A percentile compares a stretch with the other conserved stretches of the same genome.
Conservation (phyloP, 2,888 invertebrate species). For the Camponotus fellah region DNA sequence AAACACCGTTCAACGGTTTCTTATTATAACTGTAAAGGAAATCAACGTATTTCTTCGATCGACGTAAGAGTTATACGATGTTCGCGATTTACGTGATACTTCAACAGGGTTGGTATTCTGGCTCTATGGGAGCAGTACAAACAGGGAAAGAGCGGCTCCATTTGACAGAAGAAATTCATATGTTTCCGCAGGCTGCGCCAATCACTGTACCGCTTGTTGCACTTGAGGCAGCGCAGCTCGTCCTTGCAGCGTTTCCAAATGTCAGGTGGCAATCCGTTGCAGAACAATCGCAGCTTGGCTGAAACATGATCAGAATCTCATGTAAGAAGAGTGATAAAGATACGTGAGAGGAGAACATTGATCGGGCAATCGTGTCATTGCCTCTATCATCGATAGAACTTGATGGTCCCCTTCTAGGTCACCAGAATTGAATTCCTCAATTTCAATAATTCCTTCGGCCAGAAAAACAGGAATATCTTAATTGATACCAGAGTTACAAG, state of each 20-base stretch:
- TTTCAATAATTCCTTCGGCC: not conserved
- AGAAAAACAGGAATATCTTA: not conserved
- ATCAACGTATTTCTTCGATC: slow-evolving; percentile 17
- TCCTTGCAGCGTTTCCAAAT: slow-evolving; percentile 77
- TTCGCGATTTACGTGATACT: slow-evolving; percentile 78
- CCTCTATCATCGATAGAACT: slow-evolving; percentile 14
- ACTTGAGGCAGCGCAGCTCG: slow-evolving; percentile 77
- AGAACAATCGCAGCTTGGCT: slow-evolving; percentile 73
- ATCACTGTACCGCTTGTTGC: slow-evolving; percentile 77
- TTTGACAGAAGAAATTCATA: slow-evolving; percentile 81
- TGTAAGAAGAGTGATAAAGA: slow-evolving; percentile 43
- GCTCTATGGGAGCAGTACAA: slow-evolving; percentile 78
- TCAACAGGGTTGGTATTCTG: slow-evolving; percentile 73
- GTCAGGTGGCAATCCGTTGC: slow-evolving; percentile 76
- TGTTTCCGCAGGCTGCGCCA: slow-evolving; percentile 80
- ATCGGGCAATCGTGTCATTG: not conserved
- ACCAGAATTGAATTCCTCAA: not conserved
- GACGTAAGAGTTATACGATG: slow-evolving; percentile 62
- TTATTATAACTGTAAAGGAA: not conserved
- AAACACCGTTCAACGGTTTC: not conserved
- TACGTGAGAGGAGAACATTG: not conserved
- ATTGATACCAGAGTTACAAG: not conserved
- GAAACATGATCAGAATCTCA: slow-evolving; percentile 71
- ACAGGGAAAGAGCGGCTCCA: slow-evolving; percentile 78
- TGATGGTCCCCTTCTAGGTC: not conserved